Evolutionary conservation across 2,888 invertebrate genomes (phyloP), one percentile per base, ranked within the genome.

Genomic region (Leptopilina myrica): DNA sequence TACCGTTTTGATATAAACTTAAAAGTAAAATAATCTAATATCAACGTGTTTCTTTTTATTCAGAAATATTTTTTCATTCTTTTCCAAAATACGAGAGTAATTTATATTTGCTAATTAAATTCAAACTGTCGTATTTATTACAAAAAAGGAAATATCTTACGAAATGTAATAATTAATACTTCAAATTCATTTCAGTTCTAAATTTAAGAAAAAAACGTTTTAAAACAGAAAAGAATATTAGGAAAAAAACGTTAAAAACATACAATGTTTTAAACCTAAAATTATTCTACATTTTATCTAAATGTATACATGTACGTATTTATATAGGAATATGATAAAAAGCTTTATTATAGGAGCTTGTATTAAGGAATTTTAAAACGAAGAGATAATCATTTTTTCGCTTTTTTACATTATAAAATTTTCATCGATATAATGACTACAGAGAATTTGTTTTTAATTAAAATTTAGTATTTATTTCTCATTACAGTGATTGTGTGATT

Each of bases 231-330:
- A 33, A 33, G 5, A 33, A 33, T 5, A 3, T 33, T 5, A 33
- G 5, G 4, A 33, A 2, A 3, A 5, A 33, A 33, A 33, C 33
- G 33, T 33, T 33, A 33, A 15, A 20, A 26, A 56, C 33, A 56
- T 56, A 56, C 6, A 73, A 56, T 33, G 12, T 20, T 20, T 53
- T 53, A 69, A 26, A 53, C 26, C 56, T 33, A 53, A 53, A 26
- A n/a, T 14, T 33, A 73, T 33, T 73, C 33, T 56, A 26, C 56
- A 56, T 56, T 56, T 73, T 69, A 14, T 69, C 69, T 69, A 56
- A 26, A 73, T 73, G 33, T 73, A 73, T 20, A 20, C 20, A 20
- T 73, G 73, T 73, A 56, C 73, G 53, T 73, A 73, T 9, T 73
- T 73, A 49, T 33, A 33, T 73, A 56, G 56, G 53, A 73, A 56